A percentile compares a stretch with the other conserved stretches of the same genome.
These are phyloP conservation scores for Drosophila formosana DNA, from an alignment of 2,888 invertebrate genomes.

Conservation along the genomic window DNA sequence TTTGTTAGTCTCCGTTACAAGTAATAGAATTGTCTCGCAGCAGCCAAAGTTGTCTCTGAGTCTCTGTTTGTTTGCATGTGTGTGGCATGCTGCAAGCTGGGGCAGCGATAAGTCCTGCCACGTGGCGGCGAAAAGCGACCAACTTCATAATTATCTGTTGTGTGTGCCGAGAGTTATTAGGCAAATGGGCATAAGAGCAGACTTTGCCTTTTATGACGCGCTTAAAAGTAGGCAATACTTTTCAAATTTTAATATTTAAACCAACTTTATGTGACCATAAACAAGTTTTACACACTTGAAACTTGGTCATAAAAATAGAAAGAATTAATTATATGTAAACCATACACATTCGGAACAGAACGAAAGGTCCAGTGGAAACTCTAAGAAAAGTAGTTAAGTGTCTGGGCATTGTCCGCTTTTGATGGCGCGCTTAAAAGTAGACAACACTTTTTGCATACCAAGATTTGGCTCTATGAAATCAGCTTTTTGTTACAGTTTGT, in stretches of 20 bases:
- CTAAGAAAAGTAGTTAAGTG: no score
- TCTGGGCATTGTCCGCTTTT: neutral
- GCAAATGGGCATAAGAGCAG: conserved; percentile 12
- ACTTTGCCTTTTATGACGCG: no score
- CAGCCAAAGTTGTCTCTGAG: conserved; percentile 7
- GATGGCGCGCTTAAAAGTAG: conserved; percentile 4
- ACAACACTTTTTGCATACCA: neutral
- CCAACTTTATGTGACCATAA: no score
- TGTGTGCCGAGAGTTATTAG: neutral
- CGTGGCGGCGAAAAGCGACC: conserved; percentile 5
- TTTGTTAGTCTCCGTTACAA: conserved; percentile 67
- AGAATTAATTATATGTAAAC: no score
- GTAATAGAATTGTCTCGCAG: conserved; percentile 17
- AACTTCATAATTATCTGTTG: conserved; percentile 17
- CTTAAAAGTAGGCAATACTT: conserved; percentile 44
- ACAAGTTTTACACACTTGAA: no score
- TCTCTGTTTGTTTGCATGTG: conserved; percentile 4
- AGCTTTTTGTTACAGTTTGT: no score
- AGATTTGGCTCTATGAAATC: no score
- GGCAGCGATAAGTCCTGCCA: conserved; percentile 11
- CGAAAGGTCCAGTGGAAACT: no score
- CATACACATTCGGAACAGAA: no score
- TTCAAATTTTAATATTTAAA: neutral
- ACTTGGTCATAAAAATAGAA: no score
- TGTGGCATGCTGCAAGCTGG: conserved; percentile 10